Evolutionary conservation across 2,113 vertebrate genomes (phyloP), one percentile per base, ranked within the genome.

Genomic region (Phodopus roborovskii): DNA sequence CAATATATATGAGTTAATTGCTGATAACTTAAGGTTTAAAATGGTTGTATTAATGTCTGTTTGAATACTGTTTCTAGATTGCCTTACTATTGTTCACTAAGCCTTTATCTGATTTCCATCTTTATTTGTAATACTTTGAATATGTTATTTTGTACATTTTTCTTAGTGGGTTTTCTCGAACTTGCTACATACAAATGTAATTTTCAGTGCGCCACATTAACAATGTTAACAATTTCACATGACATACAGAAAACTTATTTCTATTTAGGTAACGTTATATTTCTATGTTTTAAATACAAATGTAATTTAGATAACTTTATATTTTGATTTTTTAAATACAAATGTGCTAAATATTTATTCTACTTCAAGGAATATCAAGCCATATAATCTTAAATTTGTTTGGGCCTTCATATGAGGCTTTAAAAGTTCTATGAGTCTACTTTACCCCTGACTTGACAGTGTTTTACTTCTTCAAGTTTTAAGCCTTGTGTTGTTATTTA

Each of bases 221-320:
- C 26, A 64, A 79, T 79, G 20, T 82, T 45, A 45, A 81, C 33
- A 19, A 82, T 81, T 95, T 74, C 33, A 68, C 62, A 6, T 93
- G 28, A 82, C 56, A 92, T 92, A 11, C 7, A 74, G 10, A 94
- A 90, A 53, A 33, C n/a, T 62, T 81, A 73, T 28, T 74, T 90
- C 5, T 82, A 66, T 39, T 70, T 77, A 62, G 82, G 30, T 12
- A 83, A 15, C 11, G 75, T 75, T 75, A 70, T 1, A 5, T 64
- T 91, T 73, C 42, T 33, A 77, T 45, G 62, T 91, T 93, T 93
- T 86, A 93, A 93, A 82, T 90, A 82, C 70, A 33, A 85, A 39
- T 87, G 26, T 42, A 45, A 45, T 3, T 45, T 45, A 45, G 45
- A 6, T 45, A 45, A 45, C 45, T 45, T 4, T n/a, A n/a, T n/a